Conservation (phyloP, 2,113 vertebrate genomes). For the Scytalopus superciliaris region DNA sequence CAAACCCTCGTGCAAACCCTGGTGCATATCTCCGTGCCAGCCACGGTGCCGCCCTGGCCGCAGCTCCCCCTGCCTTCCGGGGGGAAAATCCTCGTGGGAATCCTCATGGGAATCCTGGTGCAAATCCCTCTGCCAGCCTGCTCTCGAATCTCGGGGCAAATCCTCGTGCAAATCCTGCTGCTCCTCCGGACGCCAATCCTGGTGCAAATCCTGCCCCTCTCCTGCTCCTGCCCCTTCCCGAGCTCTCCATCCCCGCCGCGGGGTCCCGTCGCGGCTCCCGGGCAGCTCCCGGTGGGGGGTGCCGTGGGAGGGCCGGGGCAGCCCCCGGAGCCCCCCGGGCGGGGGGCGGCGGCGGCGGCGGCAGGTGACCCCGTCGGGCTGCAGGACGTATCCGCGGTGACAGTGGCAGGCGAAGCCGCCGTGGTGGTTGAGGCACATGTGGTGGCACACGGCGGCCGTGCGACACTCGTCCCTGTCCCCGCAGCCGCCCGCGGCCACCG, state of each 20-base stretch:
- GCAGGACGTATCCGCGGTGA: not conserved
- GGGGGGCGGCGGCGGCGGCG: not conserved
- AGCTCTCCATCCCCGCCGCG: not conserved
- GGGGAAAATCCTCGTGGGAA: too few relatives aligned
- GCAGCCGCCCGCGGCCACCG: not conserved
- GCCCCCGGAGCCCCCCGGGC: not conserved
- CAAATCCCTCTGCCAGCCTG: not conserved
- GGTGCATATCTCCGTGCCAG: fast-evolving
- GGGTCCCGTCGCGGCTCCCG: too few relatives aligned
- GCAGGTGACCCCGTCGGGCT: not conserved
- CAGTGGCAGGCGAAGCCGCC: not conserved
- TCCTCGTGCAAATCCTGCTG: too few relatives aligned
- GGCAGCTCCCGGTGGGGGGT: not conserved
- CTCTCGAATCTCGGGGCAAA: not conserved
- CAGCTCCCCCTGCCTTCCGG: not conserved
- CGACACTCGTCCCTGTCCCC: not conserved
- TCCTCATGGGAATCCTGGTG: not conserved
- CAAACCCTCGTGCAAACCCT: not conserved
- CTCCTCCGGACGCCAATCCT: too few relatives aligned
- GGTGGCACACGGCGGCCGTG: not conserved
- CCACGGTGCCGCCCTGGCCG: not conserved
- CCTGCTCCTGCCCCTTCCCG: not conserved
- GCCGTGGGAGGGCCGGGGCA: not conserved
- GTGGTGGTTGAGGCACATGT: slow-evolving; percentile 5
- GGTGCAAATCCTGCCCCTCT: not conserved